phyloP scores from a whole-genome alignment of 2,888 invertebrate species.

The Dynastes tityus region DNA sequence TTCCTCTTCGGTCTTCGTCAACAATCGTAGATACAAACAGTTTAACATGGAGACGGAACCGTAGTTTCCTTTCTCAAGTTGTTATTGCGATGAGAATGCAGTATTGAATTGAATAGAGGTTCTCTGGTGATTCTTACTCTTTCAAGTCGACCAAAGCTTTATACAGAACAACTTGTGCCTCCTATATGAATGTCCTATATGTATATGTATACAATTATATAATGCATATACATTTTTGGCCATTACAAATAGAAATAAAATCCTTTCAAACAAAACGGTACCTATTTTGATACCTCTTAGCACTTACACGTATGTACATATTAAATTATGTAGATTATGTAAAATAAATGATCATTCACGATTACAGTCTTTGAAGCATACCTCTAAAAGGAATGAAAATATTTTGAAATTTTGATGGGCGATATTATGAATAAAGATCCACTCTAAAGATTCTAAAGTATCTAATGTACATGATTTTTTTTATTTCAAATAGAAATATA shows the following conservation, averaged over 20 bases:
- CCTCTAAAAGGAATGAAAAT: too few species aligned
- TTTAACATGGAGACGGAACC: constrained; percentile 30
- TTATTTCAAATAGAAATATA: too few species aligned
- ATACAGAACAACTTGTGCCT: constrained; percentile 1
- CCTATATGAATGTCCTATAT: not conserved
- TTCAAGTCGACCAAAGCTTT: not conserved
- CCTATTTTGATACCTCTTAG: too few species aligned
- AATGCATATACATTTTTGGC: not conserved
- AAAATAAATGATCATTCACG: too few species aligned
- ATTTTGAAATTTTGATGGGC: too few species aligned
- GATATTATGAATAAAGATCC: too few species aligned
- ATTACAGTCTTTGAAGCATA: too few species aligned
- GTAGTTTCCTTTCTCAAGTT: constrained; percentile 36
- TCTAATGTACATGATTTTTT: too few species aligned
- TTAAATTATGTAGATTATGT: too few species aligned
- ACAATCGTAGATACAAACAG: constrained; percentile 38
- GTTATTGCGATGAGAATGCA: constrained; percentile 37
- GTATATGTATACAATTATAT: not conserved
- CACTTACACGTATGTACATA: not conserved
- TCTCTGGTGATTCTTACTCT: not conserved
- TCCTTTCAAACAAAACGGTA: too few species aligned
- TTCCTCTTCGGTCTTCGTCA: constrained; percentile 28
- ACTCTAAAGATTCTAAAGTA: too few species aligned
- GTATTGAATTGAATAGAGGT: constrained; percentile 35
- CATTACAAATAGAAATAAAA: too few species aligned